Conservation (phyloP, 2,888 invertebrate genomes). For the Eristalis pertinax region DNA sequence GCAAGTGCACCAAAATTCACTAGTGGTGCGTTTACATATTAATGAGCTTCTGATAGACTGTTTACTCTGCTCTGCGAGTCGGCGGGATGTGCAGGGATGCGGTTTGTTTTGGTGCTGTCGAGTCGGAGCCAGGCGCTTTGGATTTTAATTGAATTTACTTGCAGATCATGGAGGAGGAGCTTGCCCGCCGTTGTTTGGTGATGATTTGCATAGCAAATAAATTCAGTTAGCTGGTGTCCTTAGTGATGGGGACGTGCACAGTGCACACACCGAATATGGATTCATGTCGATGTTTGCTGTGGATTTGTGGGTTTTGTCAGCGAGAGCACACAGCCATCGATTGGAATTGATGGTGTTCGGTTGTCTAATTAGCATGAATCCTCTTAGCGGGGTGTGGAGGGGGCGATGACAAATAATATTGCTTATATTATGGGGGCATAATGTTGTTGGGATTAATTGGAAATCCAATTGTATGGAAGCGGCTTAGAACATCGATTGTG, state of each 20-base stretch:
- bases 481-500: no score
- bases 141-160: slow-evolving; percentile 39
- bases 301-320: background rate
- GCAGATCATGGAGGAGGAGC: slow-evolving; percentile 5
- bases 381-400: background rate
- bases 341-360: background rate
- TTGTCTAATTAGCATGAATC: background rate
- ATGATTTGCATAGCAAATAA: background rate
- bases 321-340: background rate
- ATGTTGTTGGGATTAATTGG: no score
- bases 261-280: background rate
- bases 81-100: background rate
- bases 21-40: slow-evolving; percentile 49
- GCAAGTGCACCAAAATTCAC: slow-evolving; percentile 30
- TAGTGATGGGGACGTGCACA: background rate
- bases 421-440: no score
- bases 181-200: background rate
- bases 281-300: background rate
- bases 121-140: slow-evolving; percentile 1
- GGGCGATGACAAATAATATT: no score
- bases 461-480: no score
- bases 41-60: slow-evolving; percentile 59
- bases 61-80: slow-evolving; percentile 24
- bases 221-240: background rate
- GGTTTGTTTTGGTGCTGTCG: background rate